These are phyloP conservation scores for Aporophyla lueneburgensis DNA, from an alignment of 2,888 invertebrate genomes.

Conservation along the genomic window DNA sequence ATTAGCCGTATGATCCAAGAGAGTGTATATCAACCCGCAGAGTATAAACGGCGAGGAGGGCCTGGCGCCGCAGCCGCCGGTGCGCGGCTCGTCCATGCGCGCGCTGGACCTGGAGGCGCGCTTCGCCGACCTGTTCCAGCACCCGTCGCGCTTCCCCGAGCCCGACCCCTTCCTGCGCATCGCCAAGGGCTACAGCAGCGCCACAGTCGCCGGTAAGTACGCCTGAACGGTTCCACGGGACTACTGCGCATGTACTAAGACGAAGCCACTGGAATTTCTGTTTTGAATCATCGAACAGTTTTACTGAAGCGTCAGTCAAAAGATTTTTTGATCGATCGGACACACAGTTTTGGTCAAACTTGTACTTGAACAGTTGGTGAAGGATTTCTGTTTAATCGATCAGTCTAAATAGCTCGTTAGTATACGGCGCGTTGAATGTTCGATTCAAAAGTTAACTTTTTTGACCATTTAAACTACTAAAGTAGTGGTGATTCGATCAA, in stretches of 20 bases:
- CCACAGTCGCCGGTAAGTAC: slow-evolving; percentile 87
- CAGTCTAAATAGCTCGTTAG: not conserved
- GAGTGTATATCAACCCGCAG: slow-evolving; percentile 58
- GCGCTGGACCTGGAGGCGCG: slow-evolving; percentile 92
- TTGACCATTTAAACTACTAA: not conserved
- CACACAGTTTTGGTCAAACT: not conserved
- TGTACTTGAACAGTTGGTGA: not conserved
- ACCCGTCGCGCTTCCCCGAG: slow-evolving; percentile 91
- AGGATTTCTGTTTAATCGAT: slow-evolving; percentile 1
- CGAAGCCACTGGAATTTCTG: slow-evolving; percentile 1
- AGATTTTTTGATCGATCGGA: not conserved
- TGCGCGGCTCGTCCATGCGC: slow-evolving; percentile 92
- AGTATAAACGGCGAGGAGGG: slow-evolving; percentile 81
- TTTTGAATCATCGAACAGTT: not conserved
- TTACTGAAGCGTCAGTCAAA: not conserved
- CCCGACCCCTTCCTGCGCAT: slow-evolving; percentile 93
- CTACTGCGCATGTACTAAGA: slow-evolving; percentile 11
- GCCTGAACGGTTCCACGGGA: slow-evolving; percentile 60
- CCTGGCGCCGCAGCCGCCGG: slow-evolving; percentile 91
- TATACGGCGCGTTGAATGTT: not conserved
- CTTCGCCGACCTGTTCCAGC: slow-evolving; percentile 92
- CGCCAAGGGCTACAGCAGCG: slow-evolving; percentile 93
- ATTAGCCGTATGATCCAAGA: not conserved
- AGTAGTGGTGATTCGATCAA: slow-evolving; percentile 2
- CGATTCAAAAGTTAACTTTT: not conserved